phyloP scores from a whole-genome alignment of 2,113 vertebrate species.

The Barbus barbus region DNA sequence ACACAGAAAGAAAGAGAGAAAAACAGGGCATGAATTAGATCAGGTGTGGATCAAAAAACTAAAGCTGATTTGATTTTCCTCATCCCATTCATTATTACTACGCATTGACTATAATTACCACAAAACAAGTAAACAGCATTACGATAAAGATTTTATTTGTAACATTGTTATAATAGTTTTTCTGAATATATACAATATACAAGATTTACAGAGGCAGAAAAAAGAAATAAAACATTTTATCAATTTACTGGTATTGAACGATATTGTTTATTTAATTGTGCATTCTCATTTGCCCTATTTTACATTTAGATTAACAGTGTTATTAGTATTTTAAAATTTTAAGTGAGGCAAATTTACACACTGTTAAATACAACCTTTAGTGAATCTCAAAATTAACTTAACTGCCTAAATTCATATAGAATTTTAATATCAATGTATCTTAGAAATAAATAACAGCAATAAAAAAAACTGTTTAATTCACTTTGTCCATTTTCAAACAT shows the following conservation, averaged over 20 bases:
- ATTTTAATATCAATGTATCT: background rate
- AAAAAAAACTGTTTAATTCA: background rate
- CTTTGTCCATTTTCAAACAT: background rate
- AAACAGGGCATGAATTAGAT: constrained; percentile 39
- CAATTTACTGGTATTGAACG: background rate
- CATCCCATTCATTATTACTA: background rate
- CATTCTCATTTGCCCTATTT: background rate
- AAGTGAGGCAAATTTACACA: background rate
- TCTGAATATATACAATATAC: background rate
- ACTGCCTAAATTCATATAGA: background rate
- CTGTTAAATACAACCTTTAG: background rate
- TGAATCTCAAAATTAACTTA: background rate
- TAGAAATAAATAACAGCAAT: background rate
- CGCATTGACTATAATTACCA: background rate
- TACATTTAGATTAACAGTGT: background rate
- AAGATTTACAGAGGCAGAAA: background rate
- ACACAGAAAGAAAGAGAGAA: constrained; percentile 83
- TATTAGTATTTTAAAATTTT: background rate
- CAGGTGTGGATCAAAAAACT: background rate
- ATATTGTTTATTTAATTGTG: background rate
- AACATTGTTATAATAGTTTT: background rate
- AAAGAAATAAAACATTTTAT: background rate
- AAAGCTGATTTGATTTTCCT: background rate
- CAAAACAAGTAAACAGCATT: background rate
- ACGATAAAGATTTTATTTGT: background rate